Evolutionary conservation across 2,797 vertebrate genomes (phyloP).

Genomic region (Furcifer pardalis): DNA sequence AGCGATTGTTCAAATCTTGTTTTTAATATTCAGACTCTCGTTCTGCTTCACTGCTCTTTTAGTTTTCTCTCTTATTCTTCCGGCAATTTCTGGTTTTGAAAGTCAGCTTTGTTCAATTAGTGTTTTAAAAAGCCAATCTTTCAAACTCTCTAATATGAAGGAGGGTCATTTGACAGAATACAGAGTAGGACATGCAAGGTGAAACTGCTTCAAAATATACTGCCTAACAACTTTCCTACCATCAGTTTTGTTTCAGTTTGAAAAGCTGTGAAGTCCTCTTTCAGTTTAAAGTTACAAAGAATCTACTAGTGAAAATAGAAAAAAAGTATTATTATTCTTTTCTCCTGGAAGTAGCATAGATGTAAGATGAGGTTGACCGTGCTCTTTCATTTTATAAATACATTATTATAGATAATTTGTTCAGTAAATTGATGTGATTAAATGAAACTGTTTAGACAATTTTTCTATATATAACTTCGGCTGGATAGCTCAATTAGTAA

Average conservation of each 20-base stretch:
- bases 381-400: background rate
- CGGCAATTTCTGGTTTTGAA: slow-evolving; percentile 45
- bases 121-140: slow-evolving; percentile 37
- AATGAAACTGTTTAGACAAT: background rate
- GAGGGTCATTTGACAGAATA: slow-evolving; percentile 29
- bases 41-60: slow-evolving; percentile 32
- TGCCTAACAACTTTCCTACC: background rate
- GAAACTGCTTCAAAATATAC: slow-evolving; percentile 2
- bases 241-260: background rate
- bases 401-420: background rate
- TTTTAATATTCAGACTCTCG: slow-evolving; percentile 55
- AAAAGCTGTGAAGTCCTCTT: background rate
- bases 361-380: background rate
- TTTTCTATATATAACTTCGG: background rate
- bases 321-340: no score
- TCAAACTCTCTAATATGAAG: slow-evolving; percentile 54
- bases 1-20: slow-evolving; percentile 56
- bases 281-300: background rate
- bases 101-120: slow-evolving; percentile 52
- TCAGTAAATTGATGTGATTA: background rate
- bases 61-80: slow-evolving; percentile 20
- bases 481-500: no score
- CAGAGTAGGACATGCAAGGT: slow-evolving; percentile 16
- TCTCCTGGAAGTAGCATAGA: background rate
- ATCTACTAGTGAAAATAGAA: background rate